Evolutionary conservation across 2,888 invertebrate species (phyloP), one percentile per base, ranked within the genome.

Genomic region (Drosophila multiciliata): DNA sequence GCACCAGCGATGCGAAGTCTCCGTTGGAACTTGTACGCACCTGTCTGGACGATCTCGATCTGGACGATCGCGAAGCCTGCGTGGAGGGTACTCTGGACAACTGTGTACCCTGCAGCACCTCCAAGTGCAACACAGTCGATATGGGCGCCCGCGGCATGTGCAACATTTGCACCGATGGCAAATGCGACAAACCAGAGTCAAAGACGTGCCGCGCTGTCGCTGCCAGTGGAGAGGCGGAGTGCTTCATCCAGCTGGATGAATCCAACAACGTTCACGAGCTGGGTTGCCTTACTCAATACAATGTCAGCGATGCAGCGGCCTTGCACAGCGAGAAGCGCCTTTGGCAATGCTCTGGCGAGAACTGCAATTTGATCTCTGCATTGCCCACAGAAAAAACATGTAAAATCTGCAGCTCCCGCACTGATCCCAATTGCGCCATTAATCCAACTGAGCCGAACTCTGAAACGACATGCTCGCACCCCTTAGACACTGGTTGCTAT

Each of bases 21-120:
- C 81, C 83, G 0, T 70, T 85, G 57, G 92, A 92, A 29, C 23
- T 92, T 26, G 78, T 84, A 23, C 86, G 92, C 42, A 76, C 80
- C 4, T 92, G 92, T n/a, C 50, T 89, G 11, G 91, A 92, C 64
- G 92, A 92, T 53, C 80, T 90, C 63, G 88, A 91, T 12, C 50
- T 69, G 9, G 90, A 89, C 61, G 90, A 92, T 38, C 91, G 89
- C 1, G 75, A 72, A 0, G 75, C 48, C 0, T 92, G 92, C 65
- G 58, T 48, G 0, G 69, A 62, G 0, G 82, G 85, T 2, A 60
- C 70, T 0, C 38, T 83, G 55, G 40, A 50, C 0, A 75, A 79
- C 8, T 92, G 92, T 60, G 76, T 78, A 0, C 81, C 88, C 11
- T 92, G 92, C 55, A 59, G 33, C 2, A 60, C 32, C 0, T 54